Evolutionary conservation across 2,113 vertebrate species (phyloP).

Genomic region (Sprattus sprattus): DNA sequence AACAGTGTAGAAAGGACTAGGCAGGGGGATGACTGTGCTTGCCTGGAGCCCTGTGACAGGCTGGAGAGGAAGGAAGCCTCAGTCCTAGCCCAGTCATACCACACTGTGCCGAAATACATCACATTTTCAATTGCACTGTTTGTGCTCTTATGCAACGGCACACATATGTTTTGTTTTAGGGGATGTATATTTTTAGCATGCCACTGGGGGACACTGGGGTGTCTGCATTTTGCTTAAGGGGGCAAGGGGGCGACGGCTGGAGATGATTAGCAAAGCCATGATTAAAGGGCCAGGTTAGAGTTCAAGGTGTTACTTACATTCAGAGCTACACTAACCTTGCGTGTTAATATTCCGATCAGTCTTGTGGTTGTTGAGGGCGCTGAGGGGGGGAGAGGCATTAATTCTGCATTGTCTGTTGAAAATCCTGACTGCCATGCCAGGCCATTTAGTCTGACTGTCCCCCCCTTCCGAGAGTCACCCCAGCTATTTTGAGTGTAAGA

Average conservation of each 20-base stretch:
- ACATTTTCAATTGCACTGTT: slow-evolving; percentile 31
- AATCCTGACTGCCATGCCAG: slow-evolving; percentile 10
- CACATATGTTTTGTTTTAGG: slow-evolving; percentile 49
- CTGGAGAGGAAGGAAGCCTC: neutral
- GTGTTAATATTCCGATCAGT: neutral
- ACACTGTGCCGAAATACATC: slow-evolving; percentile 26
- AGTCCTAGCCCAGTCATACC: neutral
- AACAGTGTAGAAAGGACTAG: neutral
- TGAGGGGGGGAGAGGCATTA: slow-evolving; percentile 23
- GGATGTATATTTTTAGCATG: slow-evolving; percentile 49
- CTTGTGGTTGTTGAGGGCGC: neutral
- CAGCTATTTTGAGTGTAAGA: neutral
- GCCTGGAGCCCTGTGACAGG: neutral
- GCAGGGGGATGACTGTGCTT: neutral
- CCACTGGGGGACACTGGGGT: slow-evolving; percentile 11
- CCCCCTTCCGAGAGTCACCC: neutral
- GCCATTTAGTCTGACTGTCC: slow-evolving; percentile 20
- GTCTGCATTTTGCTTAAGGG: slow-evolving; percentile 36
- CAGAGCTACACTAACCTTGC: neutral
- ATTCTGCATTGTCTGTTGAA: slow-evolving; percentile 22
- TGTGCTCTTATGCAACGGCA: slow-evolving; percentile 36
- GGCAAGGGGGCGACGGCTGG: slow-evolving; percentile 30
- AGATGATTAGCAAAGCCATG: slow-evolving; percentile 38
- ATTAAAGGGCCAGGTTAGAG: slow-evolving; percentile 28
- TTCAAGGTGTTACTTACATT: slow-evolving; percentile 27